phyloP scores from a whole-genome alignment of 2,797 vertebrate genomes.

The Sebastes hopkinsi region DNA sequence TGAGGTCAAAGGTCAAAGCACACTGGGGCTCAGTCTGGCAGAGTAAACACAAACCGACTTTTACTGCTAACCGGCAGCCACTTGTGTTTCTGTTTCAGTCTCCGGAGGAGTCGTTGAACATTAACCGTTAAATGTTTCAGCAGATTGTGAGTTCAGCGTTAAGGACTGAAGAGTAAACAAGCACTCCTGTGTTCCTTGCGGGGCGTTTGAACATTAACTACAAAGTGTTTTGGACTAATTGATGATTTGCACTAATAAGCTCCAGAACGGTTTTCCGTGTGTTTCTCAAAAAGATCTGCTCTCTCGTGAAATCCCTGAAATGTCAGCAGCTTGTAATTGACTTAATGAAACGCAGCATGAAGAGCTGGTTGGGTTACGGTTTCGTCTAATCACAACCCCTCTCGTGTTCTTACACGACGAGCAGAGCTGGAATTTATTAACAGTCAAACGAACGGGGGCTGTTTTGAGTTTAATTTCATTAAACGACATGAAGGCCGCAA shows the following conservation, averaged over 20 bases:
- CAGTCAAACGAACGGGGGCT: conserved; percentile 13
- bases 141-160: conserved; percentile 26
- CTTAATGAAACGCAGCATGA: conserved; percentile 27
- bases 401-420: conserved; percentile 9
- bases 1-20: conserved; percentile 66
- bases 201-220: conserved; percentile 17
- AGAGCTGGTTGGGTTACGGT: background rate
- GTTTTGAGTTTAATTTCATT: conserved; percentile 41
- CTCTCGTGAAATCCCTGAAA: conserved; percentile 22
- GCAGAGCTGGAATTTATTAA: conserved; percentile 39
- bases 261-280: conserved; percentile 2
- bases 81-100: conserved; percentile 17
- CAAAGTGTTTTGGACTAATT: conserved; percentile 39
- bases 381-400: conserved; percentile 12
- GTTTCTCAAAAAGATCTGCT: background rate
- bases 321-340: conserved; percentile 32
- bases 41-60: conserved; percentile 45
- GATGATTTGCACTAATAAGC: conserved; percentile 26
- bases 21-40: conserved; percentile 34
- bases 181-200: background rate
- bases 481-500: conserved; percentile 10
- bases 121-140: conserved; percentile 37
- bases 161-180: conserved; percentile 50
- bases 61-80: conserved; percentile 27
- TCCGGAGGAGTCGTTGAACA: conserved; percentile 17